phyloP scores from a whole-genome alignment of 2,888 invertebrate species.

The Agrochola litura region DNA sequence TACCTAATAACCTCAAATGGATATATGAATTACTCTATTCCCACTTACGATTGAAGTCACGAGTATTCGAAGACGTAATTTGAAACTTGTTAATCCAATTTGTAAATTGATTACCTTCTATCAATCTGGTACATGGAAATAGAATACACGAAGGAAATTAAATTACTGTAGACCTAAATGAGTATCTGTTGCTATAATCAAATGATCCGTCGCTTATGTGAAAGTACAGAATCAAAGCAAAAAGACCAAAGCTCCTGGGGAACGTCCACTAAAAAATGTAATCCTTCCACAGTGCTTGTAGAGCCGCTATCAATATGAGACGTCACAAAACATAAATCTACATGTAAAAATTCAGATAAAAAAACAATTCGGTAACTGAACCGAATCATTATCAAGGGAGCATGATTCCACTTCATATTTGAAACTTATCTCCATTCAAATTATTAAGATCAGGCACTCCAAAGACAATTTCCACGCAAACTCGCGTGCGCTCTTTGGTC shows the following conservation, averaged over 20 bases:
- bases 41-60: constrained; percentile 9
- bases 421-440: not conserved
- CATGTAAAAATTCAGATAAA: not conserved
- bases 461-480: too few species aligned
- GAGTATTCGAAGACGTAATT: constrained; percentile 22
- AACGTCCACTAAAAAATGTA: not conserved
- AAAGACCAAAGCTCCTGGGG: not conserved
- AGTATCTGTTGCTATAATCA: not conserved
- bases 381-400: not conserved
- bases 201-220: not conserved
- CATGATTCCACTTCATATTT: not conserved
- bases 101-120: constrained; percentile 20
- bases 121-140: constrained; percentile 5
- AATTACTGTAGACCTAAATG: not conserved
- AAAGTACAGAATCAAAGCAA: not conserved
- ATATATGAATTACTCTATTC: constrained; percentile 5
- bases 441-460: not conserved
- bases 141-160: not conserved
- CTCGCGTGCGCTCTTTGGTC: too few species aligned
- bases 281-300: not conserved
- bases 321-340: not conserved
- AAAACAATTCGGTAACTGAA: not conserved
- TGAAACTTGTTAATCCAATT: constrained; percentile 28
- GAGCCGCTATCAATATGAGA: not conserved
- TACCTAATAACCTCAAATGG: constrained; percentile 38